A percentile compares a stretch with the other conserved stretches of the same genome.
phyloP scores from a whole-genome alignment of 2,888 invertebrate species.

The Chouioia cunea region DNA sequence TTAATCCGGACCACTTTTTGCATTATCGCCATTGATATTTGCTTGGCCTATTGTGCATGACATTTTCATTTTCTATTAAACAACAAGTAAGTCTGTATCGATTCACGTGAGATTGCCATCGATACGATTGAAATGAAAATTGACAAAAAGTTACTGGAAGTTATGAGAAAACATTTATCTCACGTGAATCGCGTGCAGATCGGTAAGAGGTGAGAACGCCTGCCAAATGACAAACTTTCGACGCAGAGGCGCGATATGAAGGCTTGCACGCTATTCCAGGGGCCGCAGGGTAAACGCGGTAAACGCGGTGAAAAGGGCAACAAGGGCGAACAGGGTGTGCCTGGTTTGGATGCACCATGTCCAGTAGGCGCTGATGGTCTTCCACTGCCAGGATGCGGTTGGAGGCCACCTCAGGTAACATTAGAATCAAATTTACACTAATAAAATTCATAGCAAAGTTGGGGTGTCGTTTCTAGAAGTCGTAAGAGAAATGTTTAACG shows the following conservation, averaged over 20 bases:
- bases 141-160: neutral
- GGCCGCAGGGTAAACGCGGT: conserved; percentile 89
- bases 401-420: conserved; percentile 87
- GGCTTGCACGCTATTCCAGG: conserved; percentile 71
- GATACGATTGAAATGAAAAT: neutral
- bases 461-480: too few relatives aligned
- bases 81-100: neutral
- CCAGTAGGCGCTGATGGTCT: conserved; percentile 96
- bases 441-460: too few relatives aligned
- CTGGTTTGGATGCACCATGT: conserved; percentile 98
- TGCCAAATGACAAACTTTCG: conserved; percentile 29
- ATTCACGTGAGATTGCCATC: neutral
- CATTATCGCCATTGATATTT: conserved; percentile 50
- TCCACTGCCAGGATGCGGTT: conserved; percentile 95
- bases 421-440: neutral
- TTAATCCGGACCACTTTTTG: conserved; percentile 28
- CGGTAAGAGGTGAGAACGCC: conserved; percentile 5
- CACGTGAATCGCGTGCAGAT: neutral
- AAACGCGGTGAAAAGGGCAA: conserved; percentile 93
- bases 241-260: conserved; percentile 34
- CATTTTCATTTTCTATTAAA: conserved; percentile 42
- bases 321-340: conserved; percentile 96
- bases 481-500: too few relatives aligned
- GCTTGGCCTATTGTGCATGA: conserved; percentile 64
- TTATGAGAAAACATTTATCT: neutral